A percentile compares a stretch with the other conserved stretches of the same genome.
Conservation (phyloP, 2,113 vertebrate species). For the Vulpes ferrilata region DNA sequence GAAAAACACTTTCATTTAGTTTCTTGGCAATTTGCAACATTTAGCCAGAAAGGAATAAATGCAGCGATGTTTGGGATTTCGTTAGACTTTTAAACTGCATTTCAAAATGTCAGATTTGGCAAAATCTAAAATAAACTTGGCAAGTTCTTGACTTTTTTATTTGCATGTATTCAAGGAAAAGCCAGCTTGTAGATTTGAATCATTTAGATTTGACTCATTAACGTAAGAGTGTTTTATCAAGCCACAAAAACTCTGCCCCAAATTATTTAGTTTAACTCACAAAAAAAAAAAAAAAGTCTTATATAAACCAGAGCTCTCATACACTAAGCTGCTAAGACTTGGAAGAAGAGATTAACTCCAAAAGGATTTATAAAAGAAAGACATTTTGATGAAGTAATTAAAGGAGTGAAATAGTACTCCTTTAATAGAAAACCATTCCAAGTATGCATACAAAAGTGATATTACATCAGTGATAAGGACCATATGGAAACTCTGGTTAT, state of each 20-base stretch:
- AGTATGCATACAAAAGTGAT: conserved; percentile 19
- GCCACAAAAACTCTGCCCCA: conserved; percentile 64
- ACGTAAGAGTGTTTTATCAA: conserved; percentile 69
- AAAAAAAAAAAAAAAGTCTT: conserved; percentile 25
- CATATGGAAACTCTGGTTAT: conserved; percentile 15
- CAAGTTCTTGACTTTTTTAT: conserved; percentile 70
- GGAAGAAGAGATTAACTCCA: conserved; percentile 70
- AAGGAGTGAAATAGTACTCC: conserved; percentile 23
- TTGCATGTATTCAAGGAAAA: conserved; percentile 69
- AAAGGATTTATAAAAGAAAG: conserved; percentile 67
- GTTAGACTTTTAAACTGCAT: conserved; percentile 65
- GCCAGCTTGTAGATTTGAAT: conserved; percentile 73
- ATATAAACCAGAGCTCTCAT: conserved; percentile 63
- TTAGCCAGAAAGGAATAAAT: conserved; percentile 46
- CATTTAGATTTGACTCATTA: conserved; percentile 78
- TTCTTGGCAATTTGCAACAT: conserved; percentile 43
- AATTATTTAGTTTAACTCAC: conserved; percentile 71
- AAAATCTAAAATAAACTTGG: conserved; percentile 74
- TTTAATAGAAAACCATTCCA: conserved; percentile 34
- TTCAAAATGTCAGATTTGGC: conserved; percentile 73
- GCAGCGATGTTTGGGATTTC: conserved; percentile 40
- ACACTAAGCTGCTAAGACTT: conserved; percentile 67
- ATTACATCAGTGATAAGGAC: conserved; percentile 50
- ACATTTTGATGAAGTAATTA: conserved; percentile 68
- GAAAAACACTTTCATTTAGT: conserved; percentile 45